Conservation (phyloP, 2,888 invertebrate species). For the Drosophila parthenogenetica region DNA sequence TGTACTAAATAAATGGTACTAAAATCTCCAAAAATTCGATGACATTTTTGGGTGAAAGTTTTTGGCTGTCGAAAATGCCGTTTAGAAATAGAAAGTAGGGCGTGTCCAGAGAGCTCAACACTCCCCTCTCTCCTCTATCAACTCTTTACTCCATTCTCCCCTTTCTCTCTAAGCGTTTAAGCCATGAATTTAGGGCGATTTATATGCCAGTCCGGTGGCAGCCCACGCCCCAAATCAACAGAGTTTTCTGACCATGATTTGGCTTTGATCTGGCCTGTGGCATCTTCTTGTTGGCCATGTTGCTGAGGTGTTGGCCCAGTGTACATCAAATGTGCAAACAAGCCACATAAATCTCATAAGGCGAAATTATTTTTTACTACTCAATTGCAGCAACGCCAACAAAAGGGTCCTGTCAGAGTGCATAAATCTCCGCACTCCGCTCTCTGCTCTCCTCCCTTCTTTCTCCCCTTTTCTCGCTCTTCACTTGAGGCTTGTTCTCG, state of each 20-base stretch:
- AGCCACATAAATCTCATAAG: slow-evolving; percentile 82
- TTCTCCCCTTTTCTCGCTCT: not conserved
- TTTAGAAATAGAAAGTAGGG: slow-evolving; percentile 78
- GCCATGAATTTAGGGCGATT: slow-evolving; percentile 51
- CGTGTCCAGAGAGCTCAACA: slow-evolving; percentile 48
- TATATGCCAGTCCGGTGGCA: slow-evolving; percentile 55
- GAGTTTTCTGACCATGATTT: slow-evolving; percentile 43
- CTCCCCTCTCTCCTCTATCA: not conserved
- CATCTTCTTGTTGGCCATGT: slow-evolving; percentile 38
- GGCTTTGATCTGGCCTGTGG: too few relatives aligned
- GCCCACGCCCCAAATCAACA: slow-evolving; percentile 45
- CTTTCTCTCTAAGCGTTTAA: slow-evolving; percentile 11
- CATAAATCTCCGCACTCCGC: slow-evolving; percentile 71
- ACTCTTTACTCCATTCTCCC: too few relatives aligned
- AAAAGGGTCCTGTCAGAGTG: slow-evolving; percentile 77
- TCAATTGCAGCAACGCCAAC: slow-evolving; percentile 75
- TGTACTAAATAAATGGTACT: slow-evolving; percentile 44
- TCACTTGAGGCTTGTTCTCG: slow-evolving; percentile 20
- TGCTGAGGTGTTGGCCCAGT: slow-evolving; percentile 56
- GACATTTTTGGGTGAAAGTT: slow-evolving; percentile 78
- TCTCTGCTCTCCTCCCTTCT: not conserved
- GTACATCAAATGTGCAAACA: slow-evolving; percentile 83
- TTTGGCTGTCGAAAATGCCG: slow-evolving; percentile 36
- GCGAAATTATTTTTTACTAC: slow-evolving; percentile 81
- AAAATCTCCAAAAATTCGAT: slow-evolving; percentile 51